phyloP scores from a whole-genome alignment of 2,113 vertebrate genomes.

The Rhipidura dahli region DNA sequence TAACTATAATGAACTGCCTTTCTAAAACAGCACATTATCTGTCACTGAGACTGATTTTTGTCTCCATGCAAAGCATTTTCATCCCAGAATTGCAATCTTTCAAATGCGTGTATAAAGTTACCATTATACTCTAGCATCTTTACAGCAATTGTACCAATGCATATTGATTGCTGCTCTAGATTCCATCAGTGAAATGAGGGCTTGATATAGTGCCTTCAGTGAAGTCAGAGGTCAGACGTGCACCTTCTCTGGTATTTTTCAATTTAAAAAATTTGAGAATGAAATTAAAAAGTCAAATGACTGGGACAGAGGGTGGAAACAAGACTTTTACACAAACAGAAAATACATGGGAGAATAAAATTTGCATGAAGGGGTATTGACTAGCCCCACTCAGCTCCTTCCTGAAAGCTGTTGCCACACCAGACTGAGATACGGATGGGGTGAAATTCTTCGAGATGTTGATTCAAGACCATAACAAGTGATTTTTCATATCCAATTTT shows the following conservation, averaged over 20 bases:
- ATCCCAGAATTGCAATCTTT: neutral
- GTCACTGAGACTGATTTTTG: neutral
- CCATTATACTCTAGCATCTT: neutral
- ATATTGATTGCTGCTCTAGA: neutral
- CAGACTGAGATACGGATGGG: neutral
- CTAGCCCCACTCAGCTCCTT: neutral
- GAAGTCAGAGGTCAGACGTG: neutral
- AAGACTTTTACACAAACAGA: neutral
- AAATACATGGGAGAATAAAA: neutral
- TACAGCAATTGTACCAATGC: fast-evolving
- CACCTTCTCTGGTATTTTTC: neutral
- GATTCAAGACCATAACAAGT: neutral
- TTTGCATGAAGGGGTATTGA: neutral
- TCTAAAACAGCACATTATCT: neutral
- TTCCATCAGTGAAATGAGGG: neutral
- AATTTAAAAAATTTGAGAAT: neutral
- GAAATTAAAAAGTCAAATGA: neutral
- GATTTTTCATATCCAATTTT: neutral
- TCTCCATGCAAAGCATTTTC: neutral
- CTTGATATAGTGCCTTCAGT: neutral
- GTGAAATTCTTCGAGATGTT: neutral
- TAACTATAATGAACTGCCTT: neutral
- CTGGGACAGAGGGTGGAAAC: neutral
- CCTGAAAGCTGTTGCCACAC: neutral
- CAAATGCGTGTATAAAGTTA: neutral